Evolutionary conservation across 2,797 vertebrate genomes (phyloP).

Genomic region (Gadopsis bispinosus): DNA sequence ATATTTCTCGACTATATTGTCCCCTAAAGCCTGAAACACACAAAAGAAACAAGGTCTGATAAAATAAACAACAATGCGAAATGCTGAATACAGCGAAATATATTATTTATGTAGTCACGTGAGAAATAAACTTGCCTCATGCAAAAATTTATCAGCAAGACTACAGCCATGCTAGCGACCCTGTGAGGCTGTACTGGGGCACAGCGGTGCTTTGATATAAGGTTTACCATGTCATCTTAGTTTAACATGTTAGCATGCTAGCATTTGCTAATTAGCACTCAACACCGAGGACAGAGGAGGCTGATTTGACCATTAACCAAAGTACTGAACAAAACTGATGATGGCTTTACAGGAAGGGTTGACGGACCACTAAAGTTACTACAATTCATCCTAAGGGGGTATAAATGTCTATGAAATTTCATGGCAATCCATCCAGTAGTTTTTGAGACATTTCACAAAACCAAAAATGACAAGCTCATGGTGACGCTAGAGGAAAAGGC

Average conservation of each 20-base stretch:
- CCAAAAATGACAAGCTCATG: neutral
- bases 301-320: no score
- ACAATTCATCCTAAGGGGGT: neutral
- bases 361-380: neutral
- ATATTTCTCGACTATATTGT: constrained; percentile 74
- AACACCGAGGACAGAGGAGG: neutral
- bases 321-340: neutral
- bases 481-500: neutral
- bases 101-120: neutral
- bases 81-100: neutral
- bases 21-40: constrained; percentile 77
- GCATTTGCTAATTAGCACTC: neutral
- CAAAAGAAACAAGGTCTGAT: neutral
- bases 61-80: neutral
- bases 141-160: neutral
- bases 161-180: neutral
- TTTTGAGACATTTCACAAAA: neutral
- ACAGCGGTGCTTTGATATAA: neutral
- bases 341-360: no score
- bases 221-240: neutral
- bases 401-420: neutral
- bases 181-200: neutral
- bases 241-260: neutral
- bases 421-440: neutral
- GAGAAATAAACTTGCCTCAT: neutral